Evolutionary conservation across 2,888 invertebrate genomes (phyloP).

Genomic region (Monopis laevigella): DNA sequence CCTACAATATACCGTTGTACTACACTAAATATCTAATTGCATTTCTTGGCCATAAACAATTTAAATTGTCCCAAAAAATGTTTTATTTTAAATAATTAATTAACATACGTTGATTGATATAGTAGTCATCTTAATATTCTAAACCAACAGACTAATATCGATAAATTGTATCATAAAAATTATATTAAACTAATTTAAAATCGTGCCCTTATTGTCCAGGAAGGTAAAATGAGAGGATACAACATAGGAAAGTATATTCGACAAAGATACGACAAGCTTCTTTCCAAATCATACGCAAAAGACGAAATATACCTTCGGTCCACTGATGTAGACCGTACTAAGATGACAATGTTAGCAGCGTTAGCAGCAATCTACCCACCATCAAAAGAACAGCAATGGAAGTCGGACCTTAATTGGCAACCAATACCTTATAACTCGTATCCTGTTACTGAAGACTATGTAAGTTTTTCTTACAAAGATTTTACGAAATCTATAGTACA

Average conservation of each 20-base stretch:
- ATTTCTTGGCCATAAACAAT: no score
- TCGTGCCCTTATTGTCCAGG: slow-evolving; percentile 18
- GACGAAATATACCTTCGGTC: slow-evolving; percentile 37
- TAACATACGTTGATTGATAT: no score
- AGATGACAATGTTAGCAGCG: slow-evolving; percentile 33
- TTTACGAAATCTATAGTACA: no score
- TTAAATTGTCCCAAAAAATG: no score
- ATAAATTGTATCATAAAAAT: no score
- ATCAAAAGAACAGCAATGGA: slow-evolving; percentile 23
- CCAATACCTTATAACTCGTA: slow-evolving; percentile 34
- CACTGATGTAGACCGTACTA: slow-evolving; percentile 33
- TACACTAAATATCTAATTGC: no score
- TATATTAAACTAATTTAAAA: no score
- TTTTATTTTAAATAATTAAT: no score
- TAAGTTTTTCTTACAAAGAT: slow-evolving; percentile 24
- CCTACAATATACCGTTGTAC: no score
- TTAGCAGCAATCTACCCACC: slow-evolving; percentile 31
- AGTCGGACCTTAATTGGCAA: slow-evolving; percentile 27
- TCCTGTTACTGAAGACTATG: slow-evolving; percentile 29
- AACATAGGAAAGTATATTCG: slow-evolving; percentile 26
- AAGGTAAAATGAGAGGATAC: slow-evolving; percentile 27
- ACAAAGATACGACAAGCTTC: slow-evolving; percentile 26
- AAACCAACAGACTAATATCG: no score
- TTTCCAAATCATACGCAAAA: slow-evolving; percentile 28
- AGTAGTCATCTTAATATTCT: no score